Base-by-base conservation (phyloP, 2,797 vertebrate species). In the Neosilurus hyrtlii region DNA sequence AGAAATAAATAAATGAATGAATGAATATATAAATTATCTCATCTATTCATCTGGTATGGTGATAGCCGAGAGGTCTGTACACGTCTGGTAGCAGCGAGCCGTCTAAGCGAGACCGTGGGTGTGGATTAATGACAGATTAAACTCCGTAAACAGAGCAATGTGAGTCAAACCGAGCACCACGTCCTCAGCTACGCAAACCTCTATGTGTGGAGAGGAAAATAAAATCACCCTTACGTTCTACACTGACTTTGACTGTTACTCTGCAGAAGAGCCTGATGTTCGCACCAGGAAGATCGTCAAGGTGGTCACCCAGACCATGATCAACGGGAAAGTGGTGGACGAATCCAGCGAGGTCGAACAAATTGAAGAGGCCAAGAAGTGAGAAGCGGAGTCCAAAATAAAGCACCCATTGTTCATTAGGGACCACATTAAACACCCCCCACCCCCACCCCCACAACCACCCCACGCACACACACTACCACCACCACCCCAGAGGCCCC, bases 201-300 rank as follows among this genome's bases (percentile, higher is more conserved):
- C 49, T 16, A 15, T 77, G 77, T 82, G 43, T 81, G 43, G 43
- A 43, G 43, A 8, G 4, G 3, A 4, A 54, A 72, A 37, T 24
- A n/a, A 76, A 52, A 59, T 56, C 57, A 63, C 63, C 14, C 22
- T 72, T 24, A 20, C 18, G 57, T 62, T 82, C n/a, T 37, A 10
- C 30, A 54, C 43, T 57, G 35, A 70, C 37, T 51, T 22, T 71
- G 68, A n/a, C 51, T 54, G 30, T 63, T 54, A 1, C 70, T 24
- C 30, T 68, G 57, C 91, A 95, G 94, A 92, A 70, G 94, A 95
- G 87, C 95, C 94, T 14, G 95, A 96, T 0, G 92, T 96, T 72
- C 93, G 94, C 85, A 96, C 95, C 90, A 94, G 95, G 89, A 96
- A 95, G 88, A 95, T 96, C 3, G 94, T 96, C 86, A 96, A 95